Evolutionary conservation across 2,888 invertebrate species (phyloP), one percentile per base, ranked within the genome.

Genomic region (Nephrocerus scutellatus): DNA sequence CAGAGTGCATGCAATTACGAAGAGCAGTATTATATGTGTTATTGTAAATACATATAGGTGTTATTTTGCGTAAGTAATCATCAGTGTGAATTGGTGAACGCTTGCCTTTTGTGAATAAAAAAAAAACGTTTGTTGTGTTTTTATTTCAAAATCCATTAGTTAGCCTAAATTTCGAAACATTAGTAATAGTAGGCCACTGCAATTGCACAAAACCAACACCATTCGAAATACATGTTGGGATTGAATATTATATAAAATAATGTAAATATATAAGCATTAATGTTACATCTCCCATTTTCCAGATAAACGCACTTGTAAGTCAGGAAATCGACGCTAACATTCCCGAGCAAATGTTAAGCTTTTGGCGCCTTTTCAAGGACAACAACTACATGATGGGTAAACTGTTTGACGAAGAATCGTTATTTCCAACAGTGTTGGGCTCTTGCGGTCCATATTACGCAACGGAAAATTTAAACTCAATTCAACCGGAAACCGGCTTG

Each of bases 311-410:
- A 0, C 43, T 66, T 36, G 57, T 65, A 3, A 65, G 58, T 35
- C 63, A 66, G 48, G 66, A 66, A 50, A 65, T 66, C 14, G 59
- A 64, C 8, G 53, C 57, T 30, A 57, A 63, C 22, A 60, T 60
- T 49, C 54, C 65, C 1, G 56, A 60, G 32, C 67, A 66, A 47
- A 66, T 66, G 61, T 44, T 61, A 0, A 63, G 62, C 36, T 60
- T 64, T 26, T 66, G 66, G 66, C 48, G 64, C 2, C 43, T 66
- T 33, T 66, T 66, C 41, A 62, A 62, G 37, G 65, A 66, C 45
- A 65, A 66, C 47, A 65, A 66, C 39, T 66, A 66, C 29, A 62
- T 66, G 63, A 64, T 66, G 60, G 59, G 65, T 30, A 66, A 66
- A 41, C 51, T 66, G 1, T 66, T 62, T 36, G 66, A 66, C 39